Evolutionary conservation across 2,113 vertebrate species (phyloP).

Genomic region (Apodemus speciosus): DNA sequence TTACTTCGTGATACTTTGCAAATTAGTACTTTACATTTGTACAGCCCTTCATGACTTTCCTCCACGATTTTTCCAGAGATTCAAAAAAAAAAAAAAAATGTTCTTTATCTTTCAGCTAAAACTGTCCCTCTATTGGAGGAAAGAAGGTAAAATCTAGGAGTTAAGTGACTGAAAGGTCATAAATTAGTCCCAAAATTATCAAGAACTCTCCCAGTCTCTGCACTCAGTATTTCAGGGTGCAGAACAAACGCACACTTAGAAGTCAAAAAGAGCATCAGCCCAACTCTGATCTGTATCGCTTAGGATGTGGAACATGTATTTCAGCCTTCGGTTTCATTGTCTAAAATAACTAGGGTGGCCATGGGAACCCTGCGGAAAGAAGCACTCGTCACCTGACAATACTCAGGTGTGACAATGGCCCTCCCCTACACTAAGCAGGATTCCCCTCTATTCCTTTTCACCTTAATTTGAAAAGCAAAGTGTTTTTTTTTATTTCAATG

Average conservation of each 20-base stretch:
- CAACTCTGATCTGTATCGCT: not conserved
- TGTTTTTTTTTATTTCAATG: not conserved
- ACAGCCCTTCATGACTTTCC: not conserved
- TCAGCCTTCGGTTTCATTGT: slow-evolving; percentile 1
- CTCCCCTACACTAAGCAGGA: not conserved
- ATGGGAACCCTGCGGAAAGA: not conserved
- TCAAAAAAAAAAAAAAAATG: slow-evolving; percentile 33
- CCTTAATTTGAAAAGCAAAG: slow-evolving; percentile 47
- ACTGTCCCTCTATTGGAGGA: not conserved
- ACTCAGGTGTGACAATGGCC: not conserved
- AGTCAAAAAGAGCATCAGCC: not conserved
- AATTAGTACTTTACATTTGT: not conserved
- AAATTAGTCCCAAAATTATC: too few relatives aligned
- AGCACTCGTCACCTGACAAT: not conserved
- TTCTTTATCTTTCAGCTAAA: slow-evolving; percentile 10
- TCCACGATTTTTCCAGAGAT: not conserved
- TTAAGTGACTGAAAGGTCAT: not conserved
- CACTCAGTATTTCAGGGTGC: not conserved
- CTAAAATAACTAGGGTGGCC: not conserved
- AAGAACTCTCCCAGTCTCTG: not conserved
- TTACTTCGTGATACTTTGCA: not conserved
- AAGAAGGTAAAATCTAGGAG: not conserved
- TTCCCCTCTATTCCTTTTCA: slow-evolving; percentile 1
- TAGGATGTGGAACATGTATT: not conserved
- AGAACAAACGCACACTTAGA: not conserved